Evolutionary conservation across 2,113 vertebrate species (phyloP), one percentile per base, ranked within the genome.

Genomic region (Steatornis caripensis): DNA sequence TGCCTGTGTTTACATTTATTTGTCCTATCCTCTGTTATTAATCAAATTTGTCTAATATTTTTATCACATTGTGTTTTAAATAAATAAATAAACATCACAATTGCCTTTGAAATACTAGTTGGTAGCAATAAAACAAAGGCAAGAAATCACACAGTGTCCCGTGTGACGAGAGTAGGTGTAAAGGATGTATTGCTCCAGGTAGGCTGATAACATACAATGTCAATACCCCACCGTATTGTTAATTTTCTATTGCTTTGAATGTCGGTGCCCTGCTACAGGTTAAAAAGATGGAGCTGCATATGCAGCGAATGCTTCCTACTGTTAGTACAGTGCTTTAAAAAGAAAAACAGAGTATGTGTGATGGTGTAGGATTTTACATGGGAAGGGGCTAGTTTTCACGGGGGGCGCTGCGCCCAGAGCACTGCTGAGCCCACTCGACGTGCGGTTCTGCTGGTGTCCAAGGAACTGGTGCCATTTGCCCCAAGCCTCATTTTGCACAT

Each of bases 81-180:
- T 53, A 66, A 95, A 94, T 54, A 89, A 91, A 53, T 46, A 45
- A 84, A 61, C 41, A 89, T 18, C 20, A 60, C 34, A 4, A 64
- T 79, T 87, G 70, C 90, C 87, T 96, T 96, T 96, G 91, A 98
- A 96, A 94, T 85, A 87, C 55, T 62, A 71, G 53, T 21, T 90
- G 55, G 58, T 80, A 85, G 62, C 79, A 86, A 72, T 84, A 87
- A 91, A 93, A 94, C 60, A 68, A 96, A 96, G 86, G 81, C 62
- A 97, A 95, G 94, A 65, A 97, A 94, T 69, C 69, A 43, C 27
- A 62, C 11, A 48, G 43, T 23, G 45, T 88, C 13, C 24, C 12
- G 11, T 41, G 55, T 68, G 62, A 93, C 76, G 43, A 43, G 72
- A 91, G 82, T 74, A 78, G 79, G 48, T 86, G 72, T 60, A 90